These are phyloP conservation scores for Eretmochelys imbricata DNA, from an alignment of 2,113 vertebrate species.

Conservation along the genomic window DNA sequence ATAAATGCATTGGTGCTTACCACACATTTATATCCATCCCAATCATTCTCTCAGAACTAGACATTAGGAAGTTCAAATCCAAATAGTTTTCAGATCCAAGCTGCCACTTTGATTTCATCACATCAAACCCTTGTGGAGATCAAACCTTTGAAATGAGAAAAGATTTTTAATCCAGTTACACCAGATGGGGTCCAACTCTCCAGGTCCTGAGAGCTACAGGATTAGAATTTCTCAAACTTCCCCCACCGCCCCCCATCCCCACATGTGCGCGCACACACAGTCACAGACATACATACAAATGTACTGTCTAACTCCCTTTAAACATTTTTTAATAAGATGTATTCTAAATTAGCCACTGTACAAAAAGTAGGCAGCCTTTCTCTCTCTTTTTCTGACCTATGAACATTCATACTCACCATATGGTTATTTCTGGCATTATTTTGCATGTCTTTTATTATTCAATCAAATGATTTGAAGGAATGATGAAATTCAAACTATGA, in stretches of 20 bases:
- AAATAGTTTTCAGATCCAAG: slow-evolving; percentile 88
- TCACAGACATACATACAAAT: background rate
- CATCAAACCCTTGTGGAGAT: slow-evolving; percentile 93
- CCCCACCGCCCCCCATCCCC: background rate
- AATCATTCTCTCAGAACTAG: slow-evolving; percentile 66
- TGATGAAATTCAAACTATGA: background rate
- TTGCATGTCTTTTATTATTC: background rate
- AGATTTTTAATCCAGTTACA: slow-evolving; percentile 95
- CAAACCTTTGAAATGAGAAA: slow-evolving; percentile 96
- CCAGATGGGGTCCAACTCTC: slow-evolving; percentile 84
- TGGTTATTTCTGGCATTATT: background rate
- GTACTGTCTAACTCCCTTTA: slow-evolving; percentile 45
- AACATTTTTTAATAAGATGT: slow-evolving; percentile 55
- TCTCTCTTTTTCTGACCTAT: background rate
- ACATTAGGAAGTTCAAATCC: slow-evolving; percentile 85
- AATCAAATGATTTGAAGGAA: background rate
- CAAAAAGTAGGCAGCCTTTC: background rate
- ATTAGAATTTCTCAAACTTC: slow-evolving; percentile 87
- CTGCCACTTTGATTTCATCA: slow-evolving; percentile 99
- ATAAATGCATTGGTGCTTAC: slow-evolving; percentile 49
- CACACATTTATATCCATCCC: slow-evolving; percentile 42
- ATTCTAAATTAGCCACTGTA: background rate
- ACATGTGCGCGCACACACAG: background rate
- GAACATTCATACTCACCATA: background rate
- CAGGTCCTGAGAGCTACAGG: slow-evolving; percentile 85